Conservation (phyloP, 2,888 invertebrate species). For the Synanthedon vespiformis region DNA sequence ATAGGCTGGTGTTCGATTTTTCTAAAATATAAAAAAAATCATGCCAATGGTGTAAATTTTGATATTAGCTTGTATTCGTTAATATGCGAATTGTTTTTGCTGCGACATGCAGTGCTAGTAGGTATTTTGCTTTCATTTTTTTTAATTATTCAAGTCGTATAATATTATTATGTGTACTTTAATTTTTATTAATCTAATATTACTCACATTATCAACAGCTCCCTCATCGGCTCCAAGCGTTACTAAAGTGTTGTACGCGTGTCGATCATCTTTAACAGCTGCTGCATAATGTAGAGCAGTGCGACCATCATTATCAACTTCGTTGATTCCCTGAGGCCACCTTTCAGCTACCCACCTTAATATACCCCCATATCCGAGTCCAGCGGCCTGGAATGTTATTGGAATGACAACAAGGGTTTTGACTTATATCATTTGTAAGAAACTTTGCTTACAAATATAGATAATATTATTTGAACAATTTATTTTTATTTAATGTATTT, state of each 20-base stretch:
- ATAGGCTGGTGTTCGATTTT: conserved; percentile 83
- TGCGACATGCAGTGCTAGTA: not conserved
- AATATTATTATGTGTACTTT: not conserved
- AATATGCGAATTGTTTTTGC: too few relatives aligned
- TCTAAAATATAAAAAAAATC: conserved; percentile 63
- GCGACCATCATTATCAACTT: conserved; percentile 84
- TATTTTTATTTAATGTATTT: too few relatives aligned
- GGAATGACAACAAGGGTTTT: too few relatives aligned
- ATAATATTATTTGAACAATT: too few relatives aligned
- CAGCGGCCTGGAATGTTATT: conserved; percentile 76
- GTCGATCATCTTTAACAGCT: conserved; percentile 80
- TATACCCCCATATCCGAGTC: conserved; percentile 81
- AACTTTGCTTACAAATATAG: too few relatives aligned
- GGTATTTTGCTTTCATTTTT: too few relatives aligned
- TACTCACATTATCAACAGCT: conserved; percentile 83
- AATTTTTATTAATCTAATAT: conserved; percentile 5
- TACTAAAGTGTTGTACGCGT: conserved; percentile 82
- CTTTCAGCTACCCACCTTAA: conserved; percentile 78
- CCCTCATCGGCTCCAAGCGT: conserved; percentile 88
- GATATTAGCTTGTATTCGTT: too few relatives aligned
- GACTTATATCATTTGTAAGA: too few relatives aligned
- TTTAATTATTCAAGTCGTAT: not conserved
- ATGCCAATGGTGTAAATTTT: too few relatives aligned
- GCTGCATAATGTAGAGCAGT: conserved; percentile 92
- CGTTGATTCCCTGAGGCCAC: conserved; percentile 76